Percentiles rank a stretch among this genome's conserved stretches.
phyloP scores from a whole-genome alignment of 2,888 invertebrate genomes.

The Psylliodes chrysocephalus region DNA sequence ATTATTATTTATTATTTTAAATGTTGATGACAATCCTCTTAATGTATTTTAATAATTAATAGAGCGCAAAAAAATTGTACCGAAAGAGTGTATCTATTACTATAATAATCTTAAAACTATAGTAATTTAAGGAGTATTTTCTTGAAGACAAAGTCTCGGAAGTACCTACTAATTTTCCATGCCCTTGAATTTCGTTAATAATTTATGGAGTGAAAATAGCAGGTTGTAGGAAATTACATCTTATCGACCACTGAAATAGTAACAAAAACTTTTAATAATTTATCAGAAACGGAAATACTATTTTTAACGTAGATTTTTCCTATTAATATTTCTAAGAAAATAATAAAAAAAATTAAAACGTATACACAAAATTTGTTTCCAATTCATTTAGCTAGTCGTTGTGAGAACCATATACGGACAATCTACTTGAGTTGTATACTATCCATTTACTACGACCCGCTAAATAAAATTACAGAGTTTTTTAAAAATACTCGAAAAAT shows the following conservation, averaged over 20 bases:
- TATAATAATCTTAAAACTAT: background rate
- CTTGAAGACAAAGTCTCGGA: background rate
- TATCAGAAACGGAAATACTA: background rate
- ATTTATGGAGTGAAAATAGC: slow-evolving; percentile 21
- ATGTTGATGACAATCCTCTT: background rate
- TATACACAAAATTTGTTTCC: too few relatives aligned
- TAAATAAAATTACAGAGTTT: too few relatives aligned
- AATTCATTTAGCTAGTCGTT: too few relatives aligned
- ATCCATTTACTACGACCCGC: too few relatives aligned
- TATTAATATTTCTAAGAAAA: too few relatives aligned
- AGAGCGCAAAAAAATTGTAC: background rate
- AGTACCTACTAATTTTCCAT: slow-evolving; percentile 5
- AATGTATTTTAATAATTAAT: background rate
- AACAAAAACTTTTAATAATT: slow-evolving; percentile 5
- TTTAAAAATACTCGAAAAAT: too few relatives aligned
- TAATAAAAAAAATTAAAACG: too few relatives aligned
- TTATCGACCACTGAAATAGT: slow-evolving; percentile 17
- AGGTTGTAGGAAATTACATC: slow-evolving; percentile 24
- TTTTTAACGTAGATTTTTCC: too few relatives aligned
- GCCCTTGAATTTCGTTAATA: slow-evolving; percentile 26
- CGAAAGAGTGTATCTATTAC: too few relatives aligned
- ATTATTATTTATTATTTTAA: background rate
- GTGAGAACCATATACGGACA: too few relatives aligned
- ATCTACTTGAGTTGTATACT: too few relatives aligned
- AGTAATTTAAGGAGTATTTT: slow-evolving; percentile 15